A percentile compares a stretch with the other conserved stretches of the same genome.
phyloP scores from a whole-genome alignment of 2,797 vertebrate genomes.

The Myotis planiceps region DNA sequence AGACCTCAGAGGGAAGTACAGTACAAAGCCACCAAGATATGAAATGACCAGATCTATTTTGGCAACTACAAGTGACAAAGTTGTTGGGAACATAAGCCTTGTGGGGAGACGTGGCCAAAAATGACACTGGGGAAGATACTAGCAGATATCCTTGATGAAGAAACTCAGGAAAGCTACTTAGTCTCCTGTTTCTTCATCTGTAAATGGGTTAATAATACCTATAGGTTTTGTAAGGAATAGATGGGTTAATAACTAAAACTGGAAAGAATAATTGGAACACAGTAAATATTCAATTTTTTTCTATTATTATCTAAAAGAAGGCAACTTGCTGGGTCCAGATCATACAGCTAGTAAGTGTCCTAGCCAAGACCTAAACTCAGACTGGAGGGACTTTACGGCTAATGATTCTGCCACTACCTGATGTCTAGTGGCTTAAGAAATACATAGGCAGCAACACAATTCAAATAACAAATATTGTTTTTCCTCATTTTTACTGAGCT shows the following conservation, averaged over 20 bases:
- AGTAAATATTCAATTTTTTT: background rate
- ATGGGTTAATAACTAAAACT: background rate
- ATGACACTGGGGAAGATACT: background rate
- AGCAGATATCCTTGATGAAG: background rate
- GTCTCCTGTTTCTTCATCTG: background rate
- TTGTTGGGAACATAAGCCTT: background rate
- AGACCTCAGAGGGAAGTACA: background rate
- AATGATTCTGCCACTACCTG: background rate
- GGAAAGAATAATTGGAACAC: background rate
- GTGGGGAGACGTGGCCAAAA: background rate
- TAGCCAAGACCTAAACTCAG: background rate
- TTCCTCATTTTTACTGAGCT: background rate
- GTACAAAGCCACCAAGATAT: background rate
- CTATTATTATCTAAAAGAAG: background rate
- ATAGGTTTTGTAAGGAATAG: background rate
- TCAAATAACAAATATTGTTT: background rate
- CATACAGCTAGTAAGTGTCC: background rate
- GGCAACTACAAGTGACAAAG: background rate
- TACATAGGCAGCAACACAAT: background rate
- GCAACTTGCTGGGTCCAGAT: background rate
- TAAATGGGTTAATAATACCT: background rate
- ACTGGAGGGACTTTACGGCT: background rate
- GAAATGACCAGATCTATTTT: background rate
- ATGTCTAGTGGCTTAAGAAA: background rate
- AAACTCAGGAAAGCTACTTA: background rate